These are phyloP conservation scores for Eidolon dupreanum DNA, from an alignment of 2,797 vertebrate species.

Conservation along the genomic window DNA sequence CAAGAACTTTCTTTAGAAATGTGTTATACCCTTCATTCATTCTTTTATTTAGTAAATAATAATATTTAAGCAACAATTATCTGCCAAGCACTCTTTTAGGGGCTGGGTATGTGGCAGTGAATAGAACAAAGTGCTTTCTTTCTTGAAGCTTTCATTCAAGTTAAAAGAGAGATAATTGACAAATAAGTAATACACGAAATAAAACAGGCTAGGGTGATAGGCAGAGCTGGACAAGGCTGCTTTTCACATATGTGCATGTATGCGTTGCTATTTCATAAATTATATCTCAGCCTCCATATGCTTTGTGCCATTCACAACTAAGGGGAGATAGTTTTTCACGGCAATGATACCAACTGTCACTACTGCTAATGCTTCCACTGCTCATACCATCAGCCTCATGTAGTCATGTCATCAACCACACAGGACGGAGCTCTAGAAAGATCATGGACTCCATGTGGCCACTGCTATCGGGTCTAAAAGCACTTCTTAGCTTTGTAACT, in stretches of 20 bases:
- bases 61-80: background rate
- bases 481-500: background rate
- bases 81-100: background rate
- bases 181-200: background rate
- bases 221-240: background rate
- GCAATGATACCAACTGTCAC: background rate
- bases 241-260: background rate
- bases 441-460: background rate
- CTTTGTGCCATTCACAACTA: background rate
- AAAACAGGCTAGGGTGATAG: background rate
- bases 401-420: background rate
- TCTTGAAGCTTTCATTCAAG: background rate
- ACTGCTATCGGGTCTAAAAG: background rate
- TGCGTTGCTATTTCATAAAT: background rate
- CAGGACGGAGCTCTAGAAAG: background rate
- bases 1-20: background rate
- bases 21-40: background rate
- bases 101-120: background rate
- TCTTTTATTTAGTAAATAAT: background rate
- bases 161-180: background rate
- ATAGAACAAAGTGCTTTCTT: background rate
- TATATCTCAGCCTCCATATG: background rate
- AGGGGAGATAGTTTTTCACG: background rate
- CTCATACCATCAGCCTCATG: background rate
- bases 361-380: background rate